Evolutionary conservation across 2,888 invertebrate species (phyloP), one percentile per base, ranked within the genome.

Genomic region (Bimastos eiseni): DNA sequence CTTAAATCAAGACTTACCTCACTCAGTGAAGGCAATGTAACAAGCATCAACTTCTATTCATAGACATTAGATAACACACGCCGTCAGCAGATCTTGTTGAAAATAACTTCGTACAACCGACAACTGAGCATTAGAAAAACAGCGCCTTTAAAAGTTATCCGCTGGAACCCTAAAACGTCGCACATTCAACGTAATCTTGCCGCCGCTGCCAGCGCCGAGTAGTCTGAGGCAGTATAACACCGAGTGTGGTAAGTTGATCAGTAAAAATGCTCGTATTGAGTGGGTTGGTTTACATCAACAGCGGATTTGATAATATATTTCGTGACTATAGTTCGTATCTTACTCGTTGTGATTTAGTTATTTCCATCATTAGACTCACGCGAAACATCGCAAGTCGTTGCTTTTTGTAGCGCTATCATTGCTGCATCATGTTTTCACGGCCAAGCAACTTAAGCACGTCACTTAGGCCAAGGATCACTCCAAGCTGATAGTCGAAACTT

Each of bases 111-210:
- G 30, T 30, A 55, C 55, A 70, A 70, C 70, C 70, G 70, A 70
- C 5, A 70, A n/a, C n/a, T 70, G 70, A 70, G 30, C 70, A 70
- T n/a, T n/a, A n/a, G 8, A n/a, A n/a, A 8, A 70, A 70, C 70
- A n/a, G 70, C n/a, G 70, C n/a, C 70, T n/a, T 70, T 70, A n/a
- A 70, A 70, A 70, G n/a, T 70, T n/a, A 70, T 30, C n/a, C 70
- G 8, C n/a, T 70, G 6, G 30, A 70, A n/a, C 30, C 70, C 30
- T 0, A 70, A 70, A 70, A 55, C 8, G 70, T 70, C 70, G 70
- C 70, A n/a, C 70, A 70, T 70, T 70, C 70, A 70, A 70, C 70
- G 70, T 70, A 70, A 70, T n/a, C 70, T 70, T 70, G 70, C 70
- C 70, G 70, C 70, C 70, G 70, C 70, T 13, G 70, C 70, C 13